phyloP scores from a whole-genome alignment of 1,140 invertebrate species.

The Megathymus violae region DNA sequence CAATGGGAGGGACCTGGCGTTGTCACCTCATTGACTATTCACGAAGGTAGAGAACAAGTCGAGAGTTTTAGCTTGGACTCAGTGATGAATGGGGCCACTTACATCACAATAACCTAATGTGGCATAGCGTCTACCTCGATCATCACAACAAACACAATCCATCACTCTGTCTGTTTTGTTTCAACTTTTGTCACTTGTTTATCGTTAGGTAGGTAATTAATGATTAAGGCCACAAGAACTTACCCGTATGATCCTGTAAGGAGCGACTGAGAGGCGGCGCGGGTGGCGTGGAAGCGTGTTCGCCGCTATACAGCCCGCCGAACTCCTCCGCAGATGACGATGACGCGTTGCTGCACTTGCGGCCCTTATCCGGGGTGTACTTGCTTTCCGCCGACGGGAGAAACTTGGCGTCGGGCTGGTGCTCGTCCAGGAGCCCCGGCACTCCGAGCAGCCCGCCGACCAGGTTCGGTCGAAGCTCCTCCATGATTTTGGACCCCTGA shows the following conservation, averaged over 20 bases:
- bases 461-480: constrained; percentile 91
- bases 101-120: too few species aligned
- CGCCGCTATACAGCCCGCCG: constrained; percentile 87
- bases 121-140: too few species aligned
- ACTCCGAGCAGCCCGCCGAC: constrained; percentile 90
- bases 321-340: constrained; percentile 92
- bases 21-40: too few species aligned
- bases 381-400: constrained; percentile 80
- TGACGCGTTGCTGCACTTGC: constrained; percentile 90
- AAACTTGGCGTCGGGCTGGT: constrained; percentile 86
- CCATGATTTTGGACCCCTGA: constrained; percentile 91
- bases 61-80: too few species aligned
- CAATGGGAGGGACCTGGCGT: too few species aligned
- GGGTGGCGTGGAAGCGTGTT: constrained; percentile 85
- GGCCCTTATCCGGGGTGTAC: constrained; percentile 84
- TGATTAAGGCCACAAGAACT: too few species aligned
- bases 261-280: constrained; percentile 86
- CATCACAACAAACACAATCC: too few species aligned
- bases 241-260: constrained; percentile 85
- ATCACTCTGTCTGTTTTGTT: too few species aligned
- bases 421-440: constrained; percentile 90
- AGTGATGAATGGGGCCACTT: too few species aligned
- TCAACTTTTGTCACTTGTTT: constrained; percentile 6
- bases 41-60: too few species aligned
- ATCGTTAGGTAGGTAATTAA: too few species aligned